Evolutionary conservation across 2,888 invertebrate genomes (phyloP), one percentile per base, ranked within the genome.

Genomic region (Brachyopa scutellaris): DNA sequence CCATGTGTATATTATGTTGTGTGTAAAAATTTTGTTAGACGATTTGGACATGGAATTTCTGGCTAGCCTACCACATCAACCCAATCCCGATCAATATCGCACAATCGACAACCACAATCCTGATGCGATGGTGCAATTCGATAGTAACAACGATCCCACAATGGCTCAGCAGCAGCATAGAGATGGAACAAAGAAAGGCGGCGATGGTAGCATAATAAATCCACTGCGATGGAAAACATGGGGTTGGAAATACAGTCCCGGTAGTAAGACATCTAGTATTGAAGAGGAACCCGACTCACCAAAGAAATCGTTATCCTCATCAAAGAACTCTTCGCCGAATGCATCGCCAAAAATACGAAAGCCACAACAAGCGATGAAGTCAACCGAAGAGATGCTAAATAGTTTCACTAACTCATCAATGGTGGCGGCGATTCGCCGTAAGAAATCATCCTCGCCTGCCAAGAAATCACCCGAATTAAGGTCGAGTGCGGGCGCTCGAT

Each of bases 41-140:
- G 87, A 87, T 85, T 85, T 87, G 84, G 87, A 87, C 83, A 86
- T 87, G 86, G 87, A 86, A 78, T 86, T 86, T 78, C 84, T 87
- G 84, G 85, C 85, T 49, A 85, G 85, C 26, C 78, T 87, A 64
- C 86, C 85, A 29, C 85, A 84, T 69, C 86, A 86, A 49, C 86
- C 85, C 53, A 78, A 69, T 64, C 33, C 51, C 9, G 80, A 84
- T 45, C 84, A 80, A 29, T 73, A 77, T 72, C 73, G 80, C 23
- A 40, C 40, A n/a, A 13, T 61, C 15, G 67, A 73, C 42, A 70
- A 61, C 72, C 72, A 33, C 53, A 77, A 84, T 64, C 45, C 66
- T 5, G 76, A 82, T 19, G 73, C 42, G 29, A 55, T 69, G 77
- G 70, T 66, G 55, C 76, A 70, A 47, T 72, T 53, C 38, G 72